These are phyloP conservation scores for Pantherophis alleghaniensis DNA, from an alignment of 2,797 vertebrate species.

Conservation along the genomic window DNA sequence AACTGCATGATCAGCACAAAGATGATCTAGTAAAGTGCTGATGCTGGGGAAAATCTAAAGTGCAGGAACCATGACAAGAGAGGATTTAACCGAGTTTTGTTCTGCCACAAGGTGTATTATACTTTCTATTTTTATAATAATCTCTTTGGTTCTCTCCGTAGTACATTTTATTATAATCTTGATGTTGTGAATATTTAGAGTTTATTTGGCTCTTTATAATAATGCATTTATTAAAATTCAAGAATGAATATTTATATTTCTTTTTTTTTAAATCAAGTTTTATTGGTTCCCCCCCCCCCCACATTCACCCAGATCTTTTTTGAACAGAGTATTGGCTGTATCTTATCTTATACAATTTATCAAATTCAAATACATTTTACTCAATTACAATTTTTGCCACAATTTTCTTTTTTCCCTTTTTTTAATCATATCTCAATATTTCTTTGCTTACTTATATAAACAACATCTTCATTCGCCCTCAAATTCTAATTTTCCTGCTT, in stretches of 20 bases:
- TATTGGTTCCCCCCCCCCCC: too few species aligned
- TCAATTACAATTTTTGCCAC: too few species aligned
- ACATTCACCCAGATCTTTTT: too few species aligned
- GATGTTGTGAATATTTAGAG: neutral
- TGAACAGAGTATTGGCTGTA: too few species aligned
- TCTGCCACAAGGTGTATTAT: neutral
- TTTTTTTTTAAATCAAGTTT: too few species aligned
- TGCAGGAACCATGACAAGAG: neutral
- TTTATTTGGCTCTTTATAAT: neutral
- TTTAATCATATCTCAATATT: too few species aligned
- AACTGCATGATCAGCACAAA: conserved; percentile 38
- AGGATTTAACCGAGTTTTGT: conserved; percentile 15
- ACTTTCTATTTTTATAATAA: neutral
- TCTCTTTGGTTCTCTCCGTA: neutral
- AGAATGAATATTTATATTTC: neutral
- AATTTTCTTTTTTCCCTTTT: too few species aligned
- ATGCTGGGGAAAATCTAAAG: conserved; percentile 21
- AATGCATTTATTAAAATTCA: neutral
- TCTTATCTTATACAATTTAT: too few species aligned
- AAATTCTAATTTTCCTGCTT: too few species aligned
- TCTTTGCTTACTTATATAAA: too few species aligned
- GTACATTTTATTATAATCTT: neutral
- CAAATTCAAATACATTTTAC: too few species aligned
- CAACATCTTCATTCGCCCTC: too few species aligned
- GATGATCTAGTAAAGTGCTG: conserved; percentile 26